phyloP scores from a whole-genome alignment of 2,113 vertebrate species.

The Perca fluviatilis region DNA sequence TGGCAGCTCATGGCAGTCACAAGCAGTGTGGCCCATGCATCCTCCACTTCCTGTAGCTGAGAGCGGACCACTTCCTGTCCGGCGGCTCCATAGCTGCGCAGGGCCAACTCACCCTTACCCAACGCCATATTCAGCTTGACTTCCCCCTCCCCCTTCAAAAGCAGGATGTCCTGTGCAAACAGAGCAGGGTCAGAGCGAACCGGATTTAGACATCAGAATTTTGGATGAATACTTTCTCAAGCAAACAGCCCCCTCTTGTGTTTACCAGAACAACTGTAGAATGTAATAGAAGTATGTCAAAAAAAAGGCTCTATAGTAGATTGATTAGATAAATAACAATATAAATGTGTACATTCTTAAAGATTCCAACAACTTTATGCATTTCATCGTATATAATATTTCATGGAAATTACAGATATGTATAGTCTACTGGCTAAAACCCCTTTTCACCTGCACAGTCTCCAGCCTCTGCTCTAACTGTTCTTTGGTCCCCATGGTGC shows the following conservation, averaged over 20 bases:
- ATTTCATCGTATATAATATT: background rate
- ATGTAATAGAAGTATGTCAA: background rate
- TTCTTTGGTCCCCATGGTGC: conserved; percentile 90
- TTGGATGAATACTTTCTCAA: conserved; percentile 14
- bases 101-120: conserved; percentile 93
- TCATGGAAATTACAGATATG: background rate
- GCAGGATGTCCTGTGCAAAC: conserved; percentile 92
- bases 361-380: background rate
- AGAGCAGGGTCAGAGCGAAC: conserved; percentile 28
- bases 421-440: background rate
- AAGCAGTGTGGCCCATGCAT: conserved; percentile 89
- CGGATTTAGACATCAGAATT: background rate
- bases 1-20: conserved; percentile 89
- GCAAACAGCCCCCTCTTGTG: conserved; percentile 71
- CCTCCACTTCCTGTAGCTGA: conserved; percentile 90
- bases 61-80: conserved; percentile 90
- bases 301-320: background rate
- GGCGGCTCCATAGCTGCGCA: conserved; percentile 86
- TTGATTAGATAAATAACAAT: background rate
- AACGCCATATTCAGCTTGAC: conserved; percentile 96
- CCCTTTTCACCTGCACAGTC: conserved; percentile 89
- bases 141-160: conserved; percentile 97
- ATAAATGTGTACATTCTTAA: background rate
- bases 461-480: conserved; percentile 88
- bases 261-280: conserved; percentile 23